Evolutionary conservation across 2,797 vertebrate species (phyloP).

Genomic region (Buceros bicornis): DNA sequence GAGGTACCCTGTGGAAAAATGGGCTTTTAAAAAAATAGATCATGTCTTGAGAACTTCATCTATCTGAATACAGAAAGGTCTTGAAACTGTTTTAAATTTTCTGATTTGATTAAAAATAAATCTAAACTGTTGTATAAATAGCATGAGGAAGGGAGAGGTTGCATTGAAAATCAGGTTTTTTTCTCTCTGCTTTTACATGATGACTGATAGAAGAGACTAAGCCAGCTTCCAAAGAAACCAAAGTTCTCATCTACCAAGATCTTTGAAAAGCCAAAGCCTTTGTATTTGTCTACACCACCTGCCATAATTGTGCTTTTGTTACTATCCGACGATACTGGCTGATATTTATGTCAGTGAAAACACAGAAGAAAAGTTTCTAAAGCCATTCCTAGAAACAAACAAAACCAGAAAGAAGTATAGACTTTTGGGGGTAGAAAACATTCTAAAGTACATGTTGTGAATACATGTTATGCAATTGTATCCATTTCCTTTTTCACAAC

Average conservation of each 20-base stretch:
- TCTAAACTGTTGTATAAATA: background rate
- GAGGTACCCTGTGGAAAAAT: background rate
- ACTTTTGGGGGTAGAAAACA: background rate
- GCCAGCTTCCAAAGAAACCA: background rate
- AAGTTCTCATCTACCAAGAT: background rate
- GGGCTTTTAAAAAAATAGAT: background rate
- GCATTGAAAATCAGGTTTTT: background rate
- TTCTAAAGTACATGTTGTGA: background rate
- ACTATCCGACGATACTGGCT: background rate
- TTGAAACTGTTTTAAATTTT: background rate
- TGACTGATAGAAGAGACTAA: background rate
- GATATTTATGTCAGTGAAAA: background rate
- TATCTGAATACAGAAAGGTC: background rate
- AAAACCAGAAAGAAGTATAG: background rate
- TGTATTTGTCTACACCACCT: background rate
- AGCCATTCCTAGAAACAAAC: constrained; percentile 2
- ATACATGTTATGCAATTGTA: background rate
- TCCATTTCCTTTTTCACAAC: constrained; percentile 44
- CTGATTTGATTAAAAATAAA: background rate
- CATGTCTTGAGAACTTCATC: background rate
- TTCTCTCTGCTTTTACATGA: background rate
- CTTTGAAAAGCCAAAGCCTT: constrained; percentile 33
- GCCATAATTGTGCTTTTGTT: background rate
- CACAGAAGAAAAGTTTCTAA: constrained; percentile 15
- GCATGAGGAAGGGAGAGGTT: background rate